These are phyloP conservation scores for Cheilosia urbana DNA, from an alignment of 2,888 invertebrate genomes.

Conservation along the genomic window DNA sequence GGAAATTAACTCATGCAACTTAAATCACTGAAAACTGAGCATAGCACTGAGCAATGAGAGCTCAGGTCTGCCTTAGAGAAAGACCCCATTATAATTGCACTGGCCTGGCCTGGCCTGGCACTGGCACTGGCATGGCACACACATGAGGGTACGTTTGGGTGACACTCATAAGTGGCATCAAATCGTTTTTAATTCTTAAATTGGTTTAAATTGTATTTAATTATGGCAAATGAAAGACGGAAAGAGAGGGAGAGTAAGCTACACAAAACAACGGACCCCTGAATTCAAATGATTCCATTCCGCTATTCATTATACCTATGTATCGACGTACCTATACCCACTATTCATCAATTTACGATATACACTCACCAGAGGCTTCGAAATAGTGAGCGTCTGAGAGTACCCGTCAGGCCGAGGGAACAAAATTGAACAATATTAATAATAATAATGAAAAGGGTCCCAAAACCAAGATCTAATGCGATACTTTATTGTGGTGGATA, in stretches of 20 bases:
- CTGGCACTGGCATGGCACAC: neutral
- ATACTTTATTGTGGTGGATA: constrained; percentile 63
- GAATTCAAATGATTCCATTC: constrained; percentile 67
- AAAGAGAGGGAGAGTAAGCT: neutral
- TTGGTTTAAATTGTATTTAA: constrained; percentile 75
- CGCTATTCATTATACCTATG: constrained; percentile 58
- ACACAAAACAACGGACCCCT: neutral
- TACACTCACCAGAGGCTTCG: neutral
- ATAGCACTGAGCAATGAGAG: constrained; percentile 29
- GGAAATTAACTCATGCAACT: constrained; percentile 61
- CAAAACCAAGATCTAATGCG: constrained; percentile 55
- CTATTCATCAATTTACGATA: constrained; percentile 19
- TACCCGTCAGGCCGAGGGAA: neutral
- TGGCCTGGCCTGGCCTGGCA: constrained; percentile 1
- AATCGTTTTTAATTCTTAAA: constrained; percentile 74
- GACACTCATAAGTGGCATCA: constrained; percentile 72
- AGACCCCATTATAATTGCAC: constrained; percentile 69
- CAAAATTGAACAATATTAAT: constrained; percentile 21
- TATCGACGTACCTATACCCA: neutral
- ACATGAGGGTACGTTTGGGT: constrained; percentile 70
- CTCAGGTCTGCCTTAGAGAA: constrained; percentile 28
- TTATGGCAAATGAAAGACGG: constrained; percentile 60
- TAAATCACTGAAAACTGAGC: constrained; percentile 49
- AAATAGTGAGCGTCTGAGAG: constrained; percentile 10
- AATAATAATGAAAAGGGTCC: constrained; percentile 48